Conservation (phyloP, 2,113 vertebrate genomes). For the Epinephelus moara region DNA sequence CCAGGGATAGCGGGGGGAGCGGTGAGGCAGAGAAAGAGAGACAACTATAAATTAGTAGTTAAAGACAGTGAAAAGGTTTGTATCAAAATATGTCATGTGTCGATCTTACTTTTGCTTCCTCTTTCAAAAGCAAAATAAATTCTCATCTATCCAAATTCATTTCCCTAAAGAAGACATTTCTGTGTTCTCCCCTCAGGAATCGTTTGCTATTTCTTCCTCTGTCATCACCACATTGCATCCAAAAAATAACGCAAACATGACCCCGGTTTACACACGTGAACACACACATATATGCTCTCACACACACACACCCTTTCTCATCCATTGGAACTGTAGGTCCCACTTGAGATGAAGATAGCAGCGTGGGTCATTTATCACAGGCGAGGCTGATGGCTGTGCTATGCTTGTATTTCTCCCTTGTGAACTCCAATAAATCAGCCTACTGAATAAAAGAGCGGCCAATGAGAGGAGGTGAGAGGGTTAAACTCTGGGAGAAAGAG, state of each 20-base stretch:
- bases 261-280: slow-evolving; percentile 13
- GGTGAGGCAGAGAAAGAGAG: slow-evolving; percentile 34
- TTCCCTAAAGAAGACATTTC: neutral
- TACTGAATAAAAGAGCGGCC: slow-evolving; percentile 78
- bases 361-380: slow-evolving; percentile 76
- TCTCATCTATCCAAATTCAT: neutral
- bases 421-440: slow-evolving; percentile 82
- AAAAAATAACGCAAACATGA: slow-evolving; percentile 22
- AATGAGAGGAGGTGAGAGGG: slow-evolving; percentile 78
- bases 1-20: slow-evolving; percentile 1
- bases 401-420: slow-evolving; percentile 79
- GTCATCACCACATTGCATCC: slow-evolving; percentile 11
- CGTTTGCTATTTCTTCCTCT: neutral
- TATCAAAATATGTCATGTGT: neutral
- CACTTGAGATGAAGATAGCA: slow-evolving; percentile 72
- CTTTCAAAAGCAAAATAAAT: neutral
- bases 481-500: slow-evolving; percentile 80
- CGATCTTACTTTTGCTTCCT: neutral
- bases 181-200: neutral
- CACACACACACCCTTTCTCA: slow-evolving; percentile 6
- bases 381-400: slow-evolving; percentile 68
- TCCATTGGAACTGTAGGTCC: slow-evolving; percentile 58
- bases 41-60: slow-evolving; percentile 40
- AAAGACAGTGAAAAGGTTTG: slow-evolving; percentile 19
- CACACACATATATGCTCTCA: neutral